A percentile compares a stretch with the other conserved stretches of the same genome.
Evolutionary conservation across 2,888 invertebrate genomes (phyloP).

Genomic region (Coremacera marginata): DNA sequence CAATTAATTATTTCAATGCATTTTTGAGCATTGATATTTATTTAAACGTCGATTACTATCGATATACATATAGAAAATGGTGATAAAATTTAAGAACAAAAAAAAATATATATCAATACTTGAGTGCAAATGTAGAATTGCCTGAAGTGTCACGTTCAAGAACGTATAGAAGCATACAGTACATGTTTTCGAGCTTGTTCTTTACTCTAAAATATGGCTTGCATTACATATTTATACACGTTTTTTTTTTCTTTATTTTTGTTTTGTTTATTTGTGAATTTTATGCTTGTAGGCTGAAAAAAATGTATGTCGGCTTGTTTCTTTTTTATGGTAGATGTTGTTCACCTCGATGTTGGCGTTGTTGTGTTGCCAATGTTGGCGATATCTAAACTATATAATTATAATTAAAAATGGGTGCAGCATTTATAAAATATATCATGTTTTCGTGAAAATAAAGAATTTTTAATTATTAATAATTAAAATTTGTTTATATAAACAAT

Average conservation of each 20-base stretch:
- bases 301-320: background rate
- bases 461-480: no score
- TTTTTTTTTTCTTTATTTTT: background rate
- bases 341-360: conserved; percentile 22
- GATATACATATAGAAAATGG: background rate
- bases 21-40: background rate
- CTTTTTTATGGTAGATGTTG: conserved; percentile 14
- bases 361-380: background rate
- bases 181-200: conserved; percentile 1
- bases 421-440: background rate
- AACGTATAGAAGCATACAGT: background rate
- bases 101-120: background rate
- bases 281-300: background rate
- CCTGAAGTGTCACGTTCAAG: conserved; percentile 31
- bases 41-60: background rate
- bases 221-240: background rate
- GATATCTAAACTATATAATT: background rate
- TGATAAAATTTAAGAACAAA: background rate
- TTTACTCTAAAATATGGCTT: background rate
- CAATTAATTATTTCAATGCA: no score
- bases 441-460: background rate
- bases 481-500: no score
- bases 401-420: background rate
- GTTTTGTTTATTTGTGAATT: no score
- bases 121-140: background rate